Conservation (phyloP, 2,113 vertebrate genomes). For the Dermatemys mawii region DNA sequence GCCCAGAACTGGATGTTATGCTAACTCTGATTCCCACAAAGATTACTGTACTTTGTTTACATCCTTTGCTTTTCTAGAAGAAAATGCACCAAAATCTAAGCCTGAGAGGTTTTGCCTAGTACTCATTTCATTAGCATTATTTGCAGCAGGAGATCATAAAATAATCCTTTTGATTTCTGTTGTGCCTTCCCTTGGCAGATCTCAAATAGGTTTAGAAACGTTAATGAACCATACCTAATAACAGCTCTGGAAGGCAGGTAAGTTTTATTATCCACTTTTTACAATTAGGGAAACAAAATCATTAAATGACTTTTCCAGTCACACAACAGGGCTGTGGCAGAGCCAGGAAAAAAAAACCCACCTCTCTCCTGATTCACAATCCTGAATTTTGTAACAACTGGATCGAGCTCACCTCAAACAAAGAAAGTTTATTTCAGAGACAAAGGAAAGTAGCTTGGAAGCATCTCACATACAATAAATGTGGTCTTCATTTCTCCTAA, state of each 20-base stretch:
- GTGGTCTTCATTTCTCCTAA: neutral
- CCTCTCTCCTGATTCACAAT: neutral
- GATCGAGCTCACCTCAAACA: neutral
- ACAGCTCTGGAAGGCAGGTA: slow-evolving; percentile 32
- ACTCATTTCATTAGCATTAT: slow-evolving; percentile 25
- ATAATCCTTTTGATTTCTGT: slow-evolving; percentile 50
- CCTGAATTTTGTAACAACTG: slow-evolving; percentile 14
- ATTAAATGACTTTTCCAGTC: slow-evolving; percentile 17
- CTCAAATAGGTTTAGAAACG: neutral
- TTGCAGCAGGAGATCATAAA: slow-evolving; percentile 52
- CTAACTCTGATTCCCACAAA: neutral
- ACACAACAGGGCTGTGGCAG: neutral
- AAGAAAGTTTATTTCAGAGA: neutral
- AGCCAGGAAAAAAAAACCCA: neutral
- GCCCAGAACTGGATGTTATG: neutral
- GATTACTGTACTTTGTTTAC: neutral
- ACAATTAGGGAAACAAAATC: neutral
- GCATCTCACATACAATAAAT: slow-evolving; percentile 22
- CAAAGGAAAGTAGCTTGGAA: neutral
- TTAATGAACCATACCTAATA: slow-evolving; percentile 40
- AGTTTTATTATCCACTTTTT: slow-evolving; percentile 5
- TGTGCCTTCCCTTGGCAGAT: slow-evolving; percentile 49
- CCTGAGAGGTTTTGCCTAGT: neutral
- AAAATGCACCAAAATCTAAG: slow-evolving; percentile 20
- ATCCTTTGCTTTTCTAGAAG: neutral